Base-by-base conservation (phyloP, 2,888 invertebrate species). In the Epinotia demarniana region DNA sequence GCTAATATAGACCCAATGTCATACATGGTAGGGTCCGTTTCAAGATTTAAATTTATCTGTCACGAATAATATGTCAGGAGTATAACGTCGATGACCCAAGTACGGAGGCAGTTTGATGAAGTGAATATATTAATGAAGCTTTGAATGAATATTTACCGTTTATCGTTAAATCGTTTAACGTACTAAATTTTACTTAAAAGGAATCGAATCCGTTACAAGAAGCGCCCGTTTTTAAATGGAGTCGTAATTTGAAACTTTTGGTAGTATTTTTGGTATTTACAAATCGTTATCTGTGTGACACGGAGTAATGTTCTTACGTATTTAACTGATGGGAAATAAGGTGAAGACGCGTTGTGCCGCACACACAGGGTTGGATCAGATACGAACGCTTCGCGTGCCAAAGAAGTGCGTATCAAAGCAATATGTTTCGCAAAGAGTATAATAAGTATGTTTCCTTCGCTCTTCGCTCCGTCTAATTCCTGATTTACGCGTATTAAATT, bases 61-160 rank as follows among this genome's bases (percentile, higher is more conserved):
- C 8, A 39, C 18, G 23, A 27, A 53, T 57, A 33, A 27, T 46
- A 57, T 70, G 49, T 70, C 49, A 58, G 8, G 19, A 57, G 43
- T 57, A 57, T 33, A 57, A 64, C 66, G 27, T 39, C 18, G 57
- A 8, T 69, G 27, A 66, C 60, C 60, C 75, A 61, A 66, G 75
- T 64, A 70, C 13, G 70, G 33, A 70, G 63, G 23, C 49, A 58
- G 69, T 70, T 62, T 74, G 74, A 74, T 69, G 62, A 62, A 63
- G 53, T 53, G 75, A 75, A 66, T 71, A 74, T 63, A 66, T 75
- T 75, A 66, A 75, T 71, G 55, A 11, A 39, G 19, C 16, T 49
- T 64, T 63, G 57, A 63, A 73, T 68, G 73, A 69, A 69, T 63
- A 68, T 74, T 53, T 69, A 63, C 19, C 18, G 63, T 69, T 16